Conservation (phyloP, 2,888 invertebrate genomes). For the Eupithecia insigniata region DNA sequence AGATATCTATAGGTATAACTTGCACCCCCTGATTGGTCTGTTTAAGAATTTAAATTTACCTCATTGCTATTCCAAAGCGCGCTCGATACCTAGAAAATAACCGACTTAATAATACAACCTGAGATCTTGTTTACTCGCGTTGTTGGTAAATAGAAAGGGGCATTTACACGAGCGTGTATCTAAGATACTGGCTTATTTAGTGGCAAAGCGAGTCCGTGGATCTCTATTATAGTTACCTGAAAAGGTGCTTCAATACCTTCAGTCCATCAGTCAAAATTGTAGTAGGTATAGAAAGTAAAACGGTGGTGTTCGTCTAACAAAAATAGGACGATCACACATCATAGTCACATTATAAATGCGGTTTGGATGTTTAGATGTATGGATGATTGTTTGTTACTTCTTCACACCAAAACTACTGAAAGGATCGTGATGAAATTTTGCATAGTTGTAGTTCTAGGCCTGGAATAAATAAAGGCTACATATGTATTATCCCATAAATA, state of each 20-base stretch:
- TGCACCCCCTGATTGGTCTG: constrained; percentile 7
- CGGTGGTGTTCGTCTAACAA: not conserved
- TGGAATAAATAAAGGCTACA: no score
- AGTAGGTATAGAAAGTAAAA: not conserved
- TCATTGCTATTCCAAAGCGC: constrained; percentile 13
- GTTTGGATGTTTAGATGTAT: no score
- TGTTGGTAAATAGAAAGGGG: constrained; percentile 50
- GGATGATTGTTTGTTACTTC: no score
- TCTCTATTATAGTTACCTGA: not conserved
- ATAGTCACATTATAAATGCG: no score
- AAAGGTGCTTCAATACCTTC: not conserved
- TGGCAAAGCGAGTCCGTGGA: not conserved
- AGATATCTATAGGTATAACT: not conserved
- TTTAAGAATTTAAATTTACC: constrained; percentile 12
- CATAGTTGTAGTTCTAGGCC: no score
- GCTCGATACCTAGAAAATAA: constrained; percentile 14
- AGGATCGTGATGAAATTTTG: no score
- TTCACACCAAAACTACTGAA: no score
- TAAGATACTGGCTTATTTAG: not conserved
- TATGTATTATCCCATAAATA: no score
- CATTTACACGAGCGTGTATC: constrained; percentile 33
- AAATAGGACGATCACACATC: not conserved
- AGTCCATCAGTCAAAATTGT: not conserved
- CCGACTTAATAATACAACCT: constrained; percentile 61
- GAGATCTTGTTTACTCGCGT: constrained; percentile 49